Conservation (phyloP, 2,113 vertebrate genomes). For the Pomatostomus ruficeps region DNA sequence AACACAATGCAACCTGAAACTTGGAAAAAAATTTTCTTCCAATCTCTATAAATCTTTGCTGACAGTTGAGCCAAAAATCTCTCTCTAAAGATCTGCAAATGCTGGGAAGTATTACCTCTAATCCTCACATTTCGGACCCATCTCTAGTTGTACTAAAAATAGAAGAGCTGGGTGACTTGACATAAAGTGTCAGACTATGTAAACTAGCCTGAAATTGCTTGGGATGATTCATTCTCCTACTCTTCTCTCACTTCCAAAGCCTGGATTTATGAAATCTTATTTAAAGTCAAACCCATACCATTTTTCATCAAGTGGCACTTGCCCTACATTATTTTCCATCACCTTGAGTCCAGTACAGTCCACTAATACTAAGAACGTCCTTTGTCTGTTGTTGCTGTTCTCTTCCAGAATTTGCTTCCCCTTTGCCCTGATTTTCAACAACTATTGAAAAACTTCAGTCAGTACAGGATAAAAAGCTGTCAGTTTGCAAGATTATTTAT, state of each 20-base stretch:
- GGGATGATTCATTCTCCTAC: slow-evolving; percentile 8
- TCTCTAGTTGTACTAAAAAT: not conserved
- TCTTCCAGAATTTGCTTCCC: not conserved
- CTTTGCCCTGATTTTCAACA: not conserved
- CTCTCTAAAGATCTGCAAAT: not conserved
- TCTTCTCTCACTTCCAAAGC: not conserved
- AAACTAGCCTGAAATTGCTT: slow-evolving; percentile 18
- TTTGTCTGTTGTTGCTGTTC: not conserved
- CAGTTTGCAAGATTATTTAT: not conserved
- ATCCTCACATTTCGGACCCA: not conserved
- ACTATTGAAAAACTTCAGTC: not conserved
- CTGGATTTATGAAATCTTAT: not conserved
- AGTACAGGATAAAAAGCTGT: not conserved
- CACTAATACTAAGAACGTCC: not conserved
- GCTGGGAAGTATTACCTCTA: not conserved
- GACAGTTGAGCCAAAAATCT: not conserved
- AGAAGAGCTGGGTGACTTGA: not conserved
- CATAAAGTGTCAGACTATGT: not conserved
- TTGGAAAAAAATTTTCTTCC: not conserved
- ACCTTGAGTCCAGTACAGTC: not conserved
- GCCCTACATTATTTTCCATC: not conserved
- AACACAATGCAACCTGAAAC: not conserved
- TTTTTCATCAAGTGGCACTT: slow-evolving; percentile 1
- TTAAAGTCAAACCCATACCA: not conserved
- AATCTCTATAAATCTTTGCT: slow-evolving; percentile 5